Conservation (phyloP, 2,888 invertebrate species). For the Scaptodrosophila latifasciaeformis region DNA sequence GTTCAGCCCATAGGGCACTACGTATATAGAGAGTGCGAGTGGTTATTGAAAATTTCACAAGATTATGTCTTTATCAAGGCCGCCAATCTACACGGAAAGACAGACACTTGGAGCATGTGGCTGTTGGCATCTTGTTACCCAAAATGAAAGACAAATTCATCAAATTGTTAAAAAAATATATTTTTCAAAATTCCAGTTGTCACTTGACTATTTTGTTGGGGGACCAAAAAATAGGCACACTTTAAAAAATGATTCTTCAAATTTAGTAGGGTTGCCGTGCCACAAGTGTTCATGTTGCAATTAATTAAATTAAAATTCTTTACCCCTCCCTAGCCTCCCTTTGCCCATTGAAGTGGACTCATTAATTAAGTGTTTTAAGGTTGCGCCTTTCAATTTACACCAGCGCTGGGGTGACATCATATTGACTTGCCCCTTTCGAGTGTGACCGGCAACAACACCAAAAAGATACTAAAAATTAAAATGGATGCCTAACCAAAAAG, state of each 20-base stretch:
- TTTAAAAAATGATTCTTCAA: too few relatives aligned
- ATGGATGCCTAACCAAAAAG: not conserved
- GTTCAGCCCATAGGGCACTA: conserved; percentile 12
- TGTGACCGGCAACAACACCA: conserved; percentile 24
- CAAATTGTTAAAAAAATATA: too few relatives aligned
- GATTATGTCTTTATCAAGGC: conserved; percentile 58
- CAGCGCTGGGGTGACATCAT: conserved; percentile 62
- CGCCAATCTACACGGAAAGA: conserved; percentile 34
- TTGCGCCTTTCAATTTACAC: conserved; percentile 31
- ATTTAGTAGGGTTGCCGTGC: too few relatives aligned
- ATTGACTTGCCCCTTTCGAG: conserved; percentile 32
- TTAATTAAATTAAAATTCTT: conserved; percentile 48
- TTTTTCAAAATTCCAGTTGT: too few relatives aligned
- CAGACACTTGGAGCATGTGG: too few relatives aligned
- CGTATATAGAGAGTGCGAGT: conserved; percentile 15
- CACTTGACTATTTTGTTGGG: too few relatives aligned
- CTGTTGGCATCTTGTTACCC: too few relatives aligned
- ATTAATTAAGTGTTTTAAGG: conserved; percentile 44
- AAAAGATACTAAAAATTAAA: conserved; percentile 4
- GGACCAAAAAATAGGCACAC: too few relatives aligned
- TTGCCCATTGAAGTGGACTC: too few relatives aligned
- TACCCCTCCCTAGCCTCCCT: conserved; percentile 16
- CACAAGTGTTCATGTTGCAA: conserved; percentile 34
- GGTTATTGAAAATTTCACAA: conserved; percentile 18
- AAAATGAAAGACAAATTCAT: too few relatives aligned